Evolutionary conservation across 1,140 invertebrate genomes (phyloP), one percentile per base, ranked within the genome.

Genomic region (Varroa destructor): DNA sequence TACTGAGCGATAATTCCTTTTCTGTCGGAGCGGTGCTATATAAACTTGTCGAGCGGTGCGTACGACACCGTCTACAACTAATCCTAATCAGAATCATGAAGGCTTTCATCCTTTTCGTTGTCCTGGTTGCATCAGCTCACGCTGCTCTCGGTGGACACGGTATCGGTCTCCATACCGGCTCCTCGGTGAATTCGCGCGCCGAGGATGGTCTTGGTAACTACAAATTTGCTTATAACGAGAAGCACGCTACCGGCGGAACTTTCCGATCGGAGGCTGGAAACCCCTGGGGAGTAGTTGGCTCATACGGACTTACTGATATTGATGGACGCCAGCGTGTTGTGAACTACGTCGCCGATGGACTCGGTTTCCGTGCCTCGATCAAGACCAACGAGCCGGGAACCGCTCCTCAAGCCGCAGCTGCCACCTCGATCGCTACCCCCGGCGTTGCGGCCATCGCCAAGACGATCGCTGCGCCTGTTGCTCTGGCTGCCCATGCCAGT

Each of bases 321-420:
- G 77, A 77, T 73, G 77, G 77, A 4, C 71, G 76, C 43, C 58
- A 74, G 10, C 72, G 77, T 55, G 74, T 76, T 46, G 77, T 78
- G 12, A 76, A 78, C 73, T 78, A 78, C 73, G 56, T 78, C 56
- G 77, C 77, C 42, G 78, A 78, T 70, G 75, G 72, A 56, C 74
- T 71, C 61, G 77, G 77, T 25, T 78, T 77, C 73, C 75, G 76
- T 8, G 77, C 74, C 54, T 72, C 73, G n/a, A 73, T 76, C 56
- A 67, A 75, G 14, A 75, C 76, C 42, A 76, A 76, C 64, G 75
- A 76, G 73, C 74, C 73, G 6, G 74, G 73, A 25, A 74, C 73
- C 1, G 72, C 71, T 36, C 72, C 73, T 3, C 70, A 76, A 55
- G 72, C 74, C 57, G 57, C 57, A 6, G 57, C 57, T 42, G 57